These are phyloP conservation scores for Epizoanthus stellaris DNA, from an alignment of 92 coral and sea anemone genomes.

Conservation along the genomic window DNA sequence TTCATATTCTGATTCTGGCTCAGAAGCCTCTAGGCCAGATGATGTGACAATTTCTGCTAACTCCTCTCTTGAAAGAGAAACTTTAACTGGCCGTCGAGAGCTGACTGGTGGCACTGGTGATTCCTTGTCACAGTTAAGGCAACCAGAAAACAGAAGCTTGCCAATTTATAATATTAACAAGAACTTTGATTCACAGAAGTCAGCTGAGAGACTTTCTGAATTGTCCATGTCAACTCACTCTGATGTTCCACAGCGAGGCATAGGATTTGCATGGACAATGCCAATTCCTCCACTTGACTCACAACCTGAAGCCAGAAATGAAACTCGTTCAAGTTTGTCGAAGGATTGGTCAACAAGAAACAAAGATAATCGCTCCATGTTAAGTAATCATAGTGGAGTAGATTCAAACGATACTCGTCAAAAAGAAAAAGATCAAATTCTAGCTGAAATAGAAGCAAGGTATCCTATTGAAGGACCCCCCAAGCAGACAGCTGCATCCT, in stretches of 20 bases:
- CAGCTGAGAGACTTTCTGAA: slow-evolving; percentile 2
- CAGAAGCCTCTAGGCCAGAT: slow-evolving; percentile 45
- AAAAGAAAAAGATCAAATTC: too few relatives aligned
- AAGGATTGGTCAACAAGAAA: too few relatives aligned
- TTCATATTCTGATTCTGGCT: slow-evolving; percentile 50
- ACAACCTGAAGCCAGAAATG: background rate
- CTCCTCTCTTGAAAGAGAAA: background rate
- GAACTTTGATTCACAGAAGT: background rate
- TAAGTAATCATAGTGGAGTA: too few relatives aligned
- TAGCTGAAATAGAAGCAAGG: too few relatives aligned
- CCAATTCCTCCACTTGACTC: slow-evolving; percentile 33
- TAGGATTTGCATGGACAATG: slow-evolving; percentile 41
- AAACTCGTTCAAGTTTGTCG: too few relatives aligned
- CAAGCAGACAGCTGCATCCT: slow-evolving; percentile 35
- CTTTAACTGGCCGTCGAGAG: background rate
- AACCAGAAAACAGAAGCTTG: slow-evolving; percentile 9
- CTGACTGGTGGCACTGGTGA: background rate
- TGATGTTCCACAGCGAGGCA: slow-evolving; percentile 29
- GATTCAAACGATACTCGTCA: too few relatives aligned
- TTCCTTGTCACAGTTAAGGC: background rate
- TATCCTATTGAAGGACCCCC: slow-evolving; percentile 16
- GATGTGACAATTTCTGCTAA: background rate
- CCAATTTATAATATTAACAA: background rate
- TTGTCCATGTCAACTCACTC: slow-evolving; percentile 5
- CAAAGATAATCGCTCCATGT: too few relatives aligned